phyloP scores from a whole-genome alignment of 2,888 invertebrate species.

The Barypeithes pellucidus region DNA sequence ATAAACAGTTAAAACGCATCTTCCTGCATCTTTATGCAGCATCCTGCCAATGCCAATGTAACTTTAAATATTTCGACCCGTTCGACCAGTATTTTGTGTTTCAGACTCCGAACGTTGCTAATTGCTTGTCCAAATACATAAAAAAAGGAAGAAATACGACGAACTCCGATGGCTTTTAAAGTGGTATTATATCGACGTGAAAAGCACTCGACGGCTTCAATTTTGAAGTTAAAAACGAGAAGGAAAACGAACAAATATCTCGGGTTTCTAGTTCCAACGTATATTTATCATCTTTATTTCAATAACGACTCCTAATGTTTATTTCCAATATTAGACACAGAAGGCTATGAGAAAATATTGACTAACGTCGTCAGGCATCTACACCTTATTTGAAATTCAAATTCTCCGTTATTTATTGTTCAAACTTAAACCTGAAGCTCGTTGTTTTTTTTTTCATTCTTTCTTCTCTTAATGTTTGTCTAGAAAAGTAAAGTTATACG shows the following conservation, averaged over 20 bases:
- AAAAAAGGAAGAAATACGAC: slow-evolving; percentile 26
- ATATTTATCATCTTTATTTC: slow-evolving; percentile 19
- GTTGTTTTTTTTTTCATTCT: slow-evolving; percentile 31
- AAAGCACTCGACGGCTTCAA: slow-evolving; percentile 14
- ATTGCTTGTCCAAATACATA: slow-evolving; percentile 51
- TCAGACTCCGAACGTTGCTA: slow-evolving; percentile 49
- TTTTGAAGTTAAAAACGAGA: neutral
- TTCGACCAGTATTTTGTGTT: slow-evolving; percentile 46
- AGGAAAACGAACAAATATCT: no score
- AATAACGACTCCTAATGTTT: slow-evolving; percentile 28
- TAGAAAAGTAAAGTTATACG: slow-evolving; percentile 1
- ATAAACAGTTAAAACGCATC: slow-evolving; percentile 21
- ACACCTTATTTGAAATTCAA: slow-evolving; percentile 49
- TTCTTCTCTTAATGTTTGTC: slow-evolving; percentile 11
- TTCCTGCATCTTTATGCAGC: slow-evolving; percentile 14
- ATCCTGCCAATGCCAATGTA: slow-evolving; percentile 30
- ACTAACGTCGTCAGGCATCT: slow-evolving; percentile 46
- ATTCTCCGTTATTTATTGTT: slow-evolving; percentile 49
- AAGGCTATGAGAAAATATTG: slow-evolving; percentile 53
- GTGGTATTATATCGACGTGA: slow-evolving; percentile 15
- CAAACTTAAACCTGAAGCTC: slow-evolving; percentile 40
- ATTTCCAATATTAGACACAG: slow-evolving; percentile 51
- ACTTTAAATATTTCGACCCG: slow-evolving; percentile 47
- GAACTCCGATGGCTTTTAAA: slow-evolving; percentile 38
- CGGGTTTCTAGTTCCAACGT: neutral